phyloP scores from a whole-genome alignment of 2,888 invertebrate genomes.

The Acheta domesticus region DNA sequence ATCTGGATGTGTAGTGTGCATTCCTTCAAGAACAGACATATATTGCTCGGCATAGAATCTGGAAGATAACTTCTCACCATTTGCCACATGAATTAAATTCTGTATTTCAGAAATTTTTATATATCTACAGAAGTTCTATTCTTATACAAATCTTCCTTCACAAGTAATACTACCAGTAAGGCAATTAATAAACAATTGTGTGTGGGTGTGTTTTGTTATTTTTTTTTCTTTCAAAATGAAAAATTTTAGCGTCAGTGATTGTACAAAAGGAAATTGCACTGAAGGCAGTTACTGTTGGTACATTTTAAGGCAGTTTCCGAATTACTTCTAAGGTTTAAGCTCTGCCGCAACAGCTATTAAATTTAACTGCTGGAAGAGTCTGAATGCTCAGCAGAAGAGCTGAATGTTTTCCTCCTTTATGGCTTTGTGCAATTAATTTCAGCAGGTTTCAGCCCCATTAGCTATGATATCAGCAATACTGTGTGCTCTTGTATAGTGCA shows the following conservation, averaged over 20 bases:
- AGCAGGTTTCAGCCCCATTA: neutral
- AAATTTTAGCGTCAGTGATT: neutral
- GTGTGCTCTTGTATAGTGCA: constrained; percentile 5
- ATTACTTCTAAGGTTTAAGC: neutral
- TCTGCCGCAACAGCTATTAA: neutral
- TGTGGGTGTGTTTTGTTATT: neutral
- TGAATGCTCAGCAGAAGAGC: neutral
- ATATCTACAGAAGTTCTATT: constrained; percentile 18
- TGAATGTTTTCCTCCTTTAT: neutral
- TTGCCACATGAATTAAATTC: neutral
- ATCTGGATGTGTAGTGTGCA: no score
- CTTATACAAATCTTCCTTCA: constrained; percentile 2
- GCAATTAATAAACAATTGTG: neutral
- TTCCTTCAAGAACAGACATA: no score
- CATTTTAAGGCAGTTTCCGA: constrained; percentile 1
- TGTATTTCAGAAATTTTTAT: constrained; percentile 18
- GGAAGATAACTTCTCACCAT: neutral
- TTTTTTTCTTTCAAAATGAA: neutral
- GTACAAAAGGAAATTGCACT: neutral
- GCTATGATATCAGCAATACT: constrained; percentile 3
- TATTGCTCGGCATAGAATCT: neutral
- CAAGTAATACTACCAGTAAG: neutral
- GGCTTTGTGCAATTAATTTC: neutral
- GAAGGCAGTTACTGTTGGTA: no score
- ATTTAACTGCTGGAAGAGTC: neutral